These are phyloP conservation scores for Rallus limicola DNA, from an alignment of 2,113 vertebrate genomes.

Conservation along the genomic window DNA sequence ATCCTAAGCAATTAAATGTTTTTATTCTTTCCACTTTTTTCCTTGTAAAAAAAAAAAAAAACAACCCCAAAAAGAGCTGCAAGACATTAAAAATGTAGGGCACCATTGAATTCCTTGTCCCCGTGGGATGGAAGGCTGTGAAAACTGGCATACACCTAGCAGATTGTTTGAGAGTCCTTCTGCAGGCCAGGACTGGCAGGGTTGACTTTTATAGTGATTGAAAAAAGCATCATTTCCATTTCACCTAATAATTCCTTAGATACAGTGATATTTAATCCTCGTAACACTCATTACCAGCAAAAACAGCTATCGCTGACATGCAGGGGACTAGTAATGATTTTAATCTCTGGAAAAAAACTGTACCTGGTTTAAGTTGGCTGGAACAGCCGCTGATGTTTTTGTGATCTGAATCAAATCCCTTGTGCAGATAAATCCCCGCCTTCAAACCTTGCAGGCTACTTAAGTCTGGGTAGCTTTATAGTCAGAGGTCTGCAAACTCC, in stretches of 20 bases:
- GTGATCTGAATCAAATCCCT: conserved; percentile 13
- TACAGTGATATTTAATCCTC: background rate
- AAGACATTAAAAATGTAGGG: conserved; percentile 32
- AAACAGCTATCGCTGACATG: background rate
- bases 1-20: conserved; percentile 40
- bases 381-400: background rate
- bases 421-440: background rate
- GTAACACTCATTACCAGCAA: background rate
- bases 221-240: conserved; percentile 17
- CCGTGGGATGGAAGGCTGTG: conserved; percentile 48
- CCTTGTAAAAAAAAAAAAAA: conserved; percentile 47
- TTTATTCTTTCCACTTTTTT: conserved; percentile 47
- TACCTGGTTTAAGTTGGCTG: background rate
- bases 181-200: conserved; percentile 33
- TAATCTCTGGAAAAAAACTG: background rate
- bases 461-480: background rate
- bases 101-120: conserved; percentile 42
- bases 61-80: background rate
- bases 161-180: conserved; percentile 18
- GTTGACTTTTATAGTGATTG: background rate
- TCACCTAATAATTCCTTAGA: conserved; percentile 41
- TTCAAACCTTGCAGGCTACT: background rate
- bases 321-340: conserved; percentile 1
- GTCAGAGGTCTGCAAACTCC: background rate
- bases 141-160: conserved; percentile 54